Evolutionary conservation across 2,888 invertebrate genomes (phyloP).

Genomic region (Andrena bucephala): DNA sequence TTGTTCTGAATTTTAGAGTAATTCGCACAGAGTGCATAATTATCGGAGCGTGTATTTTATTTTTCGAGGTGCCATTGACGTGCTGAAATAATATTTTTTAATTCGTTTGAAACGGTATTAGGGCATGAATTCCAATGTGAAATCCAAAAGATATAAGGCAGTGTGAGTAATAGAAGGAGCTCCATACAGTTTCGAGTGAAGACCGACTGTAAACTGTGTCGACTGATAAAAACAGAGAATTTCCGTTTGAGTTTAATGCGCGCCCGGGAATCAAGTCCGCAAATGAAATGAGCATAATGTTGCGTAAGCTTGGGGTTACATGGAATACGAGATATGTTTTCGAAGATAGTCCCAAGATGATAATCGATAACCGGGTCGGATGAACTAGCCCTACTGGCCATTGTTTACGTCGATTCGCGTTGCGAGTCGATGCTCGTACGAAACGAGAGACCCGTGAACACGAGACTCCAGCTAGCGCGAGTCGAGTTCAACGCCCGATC

Average conservation of each 20-base stretch:
- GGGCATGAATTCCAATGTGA: not conserved
- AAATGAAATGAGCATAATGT: conserved; percentile 13
- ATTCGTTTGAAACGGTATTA: not conserved
- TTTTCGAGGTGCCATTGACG: too few relatives aligned
- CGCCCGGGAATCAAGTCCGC: not conserved
- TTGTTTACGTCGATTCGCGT: conserved; percentile 38
- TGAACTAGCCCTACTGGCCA: not conserved
- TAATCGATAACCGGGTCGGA: conserved; percentile 42
- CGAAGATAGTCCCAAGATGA: conserved; percentile 22
- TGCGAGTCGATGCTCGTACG: conserved; percentile 34
- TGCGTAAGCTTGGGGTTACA: conserved; percentile 11
- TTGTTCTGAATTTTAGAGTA: not conserved
- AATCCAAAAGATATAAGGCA: not conserved
- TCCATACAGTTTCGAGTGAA: not conserved
- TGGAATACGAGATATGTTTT: conserved; percentile 26
- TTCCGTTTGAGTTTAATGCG: conserved; percentile 30
- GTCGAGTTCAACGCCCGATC: conserved; percentile 71
- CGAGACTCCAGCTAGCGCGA: conserved; percentile 56
- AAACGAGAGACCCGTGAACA: conserved; percentile 64
- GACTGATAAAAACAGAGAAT: not conserved
- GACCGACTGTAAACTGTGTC: not conserved
- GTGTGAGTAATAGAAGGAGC: not conserved
- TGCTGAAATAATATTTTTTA: not conserved
- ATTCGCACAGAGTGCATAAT: not conserved
- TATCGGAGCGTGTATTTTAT: not conserved